Evolutionary conservation across 2,113 vertebrate species (phyloP).

Genomic region (Bufo bufo): DNA sequence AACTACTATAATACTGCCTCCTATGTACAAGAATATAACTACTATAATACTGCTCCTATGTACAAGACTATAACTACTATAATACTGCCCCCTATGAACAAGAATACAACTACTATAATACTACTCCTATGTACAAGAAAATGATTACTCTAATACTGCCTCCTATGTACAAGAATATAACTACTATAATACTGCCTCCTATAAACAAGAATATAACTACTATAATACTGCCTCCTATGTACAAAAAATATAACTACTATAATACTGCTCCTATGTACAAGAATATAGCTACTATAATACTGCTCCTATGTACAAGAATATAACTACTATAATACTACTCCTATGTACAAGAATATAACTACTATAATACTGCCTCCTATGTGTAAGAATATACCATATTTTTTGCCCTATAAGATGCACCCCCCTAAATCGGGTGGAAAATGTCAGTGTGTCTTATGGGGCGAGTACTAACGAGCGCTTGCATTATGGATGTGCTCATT

Average conservation of each 20-base stretch:
- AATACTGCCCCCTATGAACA: neutral
- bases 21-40: neutral
- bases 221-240: neutral
- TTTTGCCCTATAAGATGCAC: too few species aligned
- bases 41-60: neutral
- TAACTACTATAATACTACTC: neutral
- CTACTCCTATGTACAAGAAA: neutral
- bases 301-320: neutral
- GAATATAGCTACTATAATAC: slow-evolving; percentile 1
- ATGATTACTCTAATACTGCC: neutral
- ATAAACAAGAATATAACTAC: neutral
- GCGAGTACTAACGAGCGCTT: too few species aligned
- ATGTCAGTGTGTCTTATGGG: too few species aligned
- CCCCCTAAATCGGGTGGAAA: too few species aligned
- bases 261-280: neutral
- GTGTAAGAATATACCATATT: too few species aligned
- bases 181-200: neutral
- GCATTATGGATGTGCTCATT: too few species aligned
- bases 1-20: neutral
- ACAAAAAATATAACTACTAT: neutral
- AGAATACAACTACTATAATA: slow-evolving; percentile 1
- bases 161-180: neutral
- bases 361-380: neutral
- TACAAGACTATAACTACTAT: neutral
- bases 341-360: neutral